Evolutionary conservation across 1,140 invertebrate genomes (phyloP).

Genomic region (Prorops nasuta): DNA sequence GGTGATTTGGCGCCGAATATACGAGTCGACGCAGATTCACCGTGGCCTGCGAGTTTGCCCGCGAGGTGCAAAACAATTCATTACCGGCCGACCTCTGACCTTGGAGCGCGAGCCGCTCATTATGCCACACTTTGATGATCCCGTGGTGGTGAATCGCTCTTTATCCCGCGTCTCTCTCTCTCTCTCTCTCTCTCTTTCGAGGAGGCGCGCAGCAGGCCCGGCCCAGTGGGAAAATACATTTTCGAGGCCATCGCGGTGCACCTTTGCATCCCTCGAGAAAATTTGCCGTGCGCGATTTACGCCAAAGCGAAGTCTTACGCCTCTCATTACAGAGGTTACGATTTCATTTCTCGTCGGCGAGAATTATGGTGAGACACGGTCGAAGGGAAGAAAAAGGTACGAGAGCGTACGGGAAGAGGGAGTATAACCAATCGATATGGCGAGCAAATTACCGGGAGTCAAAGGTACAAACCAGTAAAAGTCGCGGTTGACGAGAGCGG

Average conservation of each 20-base stretch:
- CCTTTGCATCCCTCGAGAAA: no score
- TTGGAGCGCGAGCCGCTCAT: slow-evolving; percentile 48
- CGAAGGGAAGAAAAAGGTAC: no score
- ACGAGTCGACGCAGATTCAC: no score
- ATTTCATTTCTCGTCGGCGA: no score
- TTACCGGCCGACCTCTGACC: slow-evolving; percentile 50
- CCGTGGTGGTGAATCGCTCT: slow-evolving; percentile 15
- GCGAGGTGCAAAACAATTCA: slow-evolving; percentile 54
- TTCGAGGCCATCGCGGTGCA: slow-evolving; percentile 7
- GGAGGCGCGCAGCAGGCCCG: slow-evolving; percentile 8
- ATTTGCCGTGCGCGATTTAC: no score
- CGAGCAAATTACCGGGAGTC: neutral
- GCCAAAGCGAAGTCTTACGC: no score
- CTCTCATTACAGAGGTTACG: no score
- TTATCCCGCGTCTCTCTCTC: slow-evolving; percentile 1
- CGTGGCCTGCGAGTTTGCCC: slow-evolving; percentile 25
- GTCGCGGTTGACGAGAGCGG: no score
- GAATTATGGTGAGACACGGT: no score
- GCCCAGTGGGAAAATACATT: slow-evolving; percentile 9
- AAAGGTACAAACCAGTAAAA: no score
- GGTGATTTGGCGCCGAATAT: no score
- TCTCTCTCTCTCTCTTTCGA: neutral
- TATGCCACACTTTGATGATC: slow-evolving; percentile 43
- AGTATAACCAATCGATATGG: neutral
- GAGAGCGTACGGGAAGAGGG: no score